Conservation (phyloP, 2,113 vertebrate species). For the Sinocyclocheilus maitianheensis region DNA sequence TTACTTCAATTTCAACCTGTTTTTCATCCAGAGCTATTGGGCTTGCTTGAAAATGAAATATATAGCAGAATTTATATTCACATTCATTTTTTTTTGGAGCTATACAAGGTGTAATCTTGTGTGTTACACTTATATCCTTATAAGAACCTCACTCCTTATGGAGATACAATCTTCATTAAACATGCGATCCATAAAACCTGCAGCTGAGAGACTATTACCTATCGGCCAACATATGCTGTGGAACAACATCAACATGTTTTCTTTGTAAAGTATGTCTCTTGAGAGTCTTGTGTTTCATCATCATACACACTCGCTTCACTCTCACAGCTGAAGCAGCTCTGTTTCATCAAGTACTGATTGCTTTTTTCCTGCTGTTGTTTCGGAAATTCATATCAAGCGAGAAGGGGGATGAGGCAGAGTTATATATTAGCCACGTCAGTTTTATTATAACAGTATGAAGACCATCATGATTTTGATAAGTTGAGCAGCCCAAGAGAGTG, state of each 20-base stretch:
- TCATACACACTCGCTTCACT: not conserved
- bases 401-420: not conserved
- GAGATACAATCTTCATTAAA: not conserved
- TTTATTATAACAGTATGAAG: not conserved
- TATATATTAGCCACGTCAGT: not conserved
- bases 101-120: not conserved
- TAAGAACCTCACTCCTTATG: not conserved
- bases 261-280: not conserved
- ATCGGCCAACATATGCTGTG: not conserved
- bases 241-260: constrained; percentile 7
- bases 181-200: not conserved
- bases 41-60: too few species aligned
- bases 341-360: constrained; percentile 5
- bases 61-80: too few species aligned
- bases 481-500: not conserved
- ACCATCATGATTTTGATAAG: constrained; percentile 32
- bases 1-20: too few species aligned
- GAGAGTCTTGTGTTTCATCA: not conserved
- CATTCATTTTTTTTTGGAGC: too few species aligned
- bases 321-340: not conserved
- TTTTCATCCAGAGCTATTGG: too few species aligned
- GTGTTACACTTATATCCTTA: not conserved
- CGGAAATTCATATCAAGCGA: not conserved
- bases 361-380: constrained; percentile 18
- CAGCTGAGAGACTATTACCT: not conserved